These are phyloP conservation scores for Willisornis vidua DNA, from an alignment of 2,113 vertebrate species.

Conservation along the genomic window DNA sequence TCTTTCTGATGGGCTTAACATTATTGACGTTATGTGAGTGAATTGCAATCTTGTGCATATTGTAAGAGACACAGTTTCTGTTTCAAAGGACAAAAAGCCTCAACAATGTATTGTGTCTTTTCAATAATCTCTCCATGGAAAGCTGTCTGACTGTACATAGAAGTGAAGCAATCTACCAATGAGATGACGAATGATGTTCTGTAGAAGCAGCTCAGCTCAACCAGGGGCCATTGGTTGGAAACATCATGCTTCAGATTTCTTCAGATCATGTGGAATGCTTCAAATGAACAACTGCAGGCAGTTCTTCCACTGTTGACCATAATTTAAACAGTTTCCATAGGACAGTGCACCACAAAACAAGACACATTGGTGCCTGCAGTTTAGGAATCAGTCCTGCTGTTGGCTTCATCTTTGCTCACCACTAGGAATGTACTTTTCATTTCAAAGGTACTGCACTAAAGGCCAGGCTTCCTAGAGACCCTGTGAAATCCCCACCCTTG, in stretches of 20 bases:
- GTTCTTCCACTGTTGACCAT: not conserved
- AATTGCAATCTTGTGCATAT: not conserved
- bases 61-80: not conserved
- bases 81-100: constrained; percentile 10
- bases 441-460: not conserved
- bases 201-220: not conserved
- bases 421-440: not conserved
- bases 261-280: not conserved
- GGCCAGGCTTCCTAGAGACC: not conserved
- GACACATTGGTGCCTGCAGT: accelerated
- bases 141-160: not conserved
- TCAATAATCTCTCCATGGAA: not conserved
- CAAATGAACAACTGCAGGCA: not conserved
- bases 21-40: not conserved
- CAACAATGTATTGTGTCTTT: not conserved
- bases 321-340: not conserved
- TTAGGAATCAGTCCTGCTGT: not conserved
- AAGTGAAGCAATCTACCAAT: not conserved
- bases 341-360: accelerated
- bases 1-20: not conserved
- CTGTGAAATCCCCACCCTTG: not conserved
- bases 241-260: not conserved
- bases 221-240: not conserved
- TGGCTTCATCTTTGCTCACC: not conserved
- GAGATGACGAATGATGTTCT: not conserved